Percentiles rank a stretch among this genome's conserved stretches.
Evolutionary conservation across 2,888 invertebrate genomes (phyloP).

Genomic region (Oscheius sp.): DNA sequence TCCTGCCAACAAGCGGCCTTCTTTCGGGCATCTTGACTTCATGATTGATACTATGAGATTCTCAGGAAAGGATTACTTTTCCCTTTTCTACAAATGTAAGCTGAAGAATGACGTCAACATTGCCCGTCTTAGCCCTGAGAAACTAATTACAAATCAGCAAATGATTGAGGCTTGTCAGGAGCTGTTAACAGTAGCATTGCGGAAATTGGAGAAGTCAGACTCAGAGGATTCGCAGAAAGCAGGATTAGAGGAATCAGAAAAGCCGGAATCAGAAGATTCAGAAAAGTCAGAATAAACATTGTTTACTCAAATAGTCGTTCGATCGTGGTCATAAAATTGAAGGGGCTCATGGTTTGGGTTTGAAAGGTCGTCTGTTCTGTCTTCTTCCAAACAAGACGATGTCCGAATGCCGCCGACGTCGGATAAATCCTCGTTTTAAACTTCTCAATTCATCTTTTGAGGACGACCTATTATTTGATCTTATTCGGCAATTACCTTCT

Average conservation of each 20-base stretch:
- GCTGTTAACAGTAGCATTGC: too few relatives aligned
- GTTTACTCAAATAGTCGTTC: not conserved
- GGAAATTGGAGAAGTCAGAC: too few relatives aligned
- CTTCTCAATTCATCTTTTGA: conserved; percentile 36
- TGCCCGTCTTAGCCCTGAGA: not conserved
- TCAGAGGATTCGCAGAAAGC: too few relatives aligned
- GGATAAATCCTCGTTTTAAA: conserved; percentile 42
- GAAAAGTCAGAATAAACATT: not conserved
- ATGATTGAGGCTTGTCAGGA: not conserved
- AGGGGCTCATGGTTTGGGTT: conserved; percentile 10
- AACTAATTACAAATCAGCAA: not conserved
- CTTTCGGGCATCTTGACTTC: conserved; percentile 18
- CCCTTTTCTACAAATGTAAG: not conserved
- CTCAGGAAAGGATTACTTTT: not conserved
- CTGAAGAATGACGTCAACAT: not conserved
- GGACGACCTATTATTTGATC: conserved; percentile 43
- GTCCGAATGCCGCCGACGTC: conserved; percentile 19
- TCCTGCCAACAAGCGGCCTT: conserved; percentile 20
- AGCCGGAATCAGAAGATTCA: too few relatives aligned
- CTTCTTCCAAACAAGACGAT: conserved; percentile 18
- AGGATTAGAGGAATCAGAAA: too few relatives aligned
- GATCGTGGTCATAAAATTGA: not conserved
- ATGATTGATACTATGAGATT: not conserved
- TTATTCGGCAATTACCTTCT: conserved; percentile 44
- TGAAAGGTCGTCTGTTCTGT: not conserved